Conservation (phyloP, 2,797 vertebrate genomes). For the Rhabdophis nuchalis region DNA sequence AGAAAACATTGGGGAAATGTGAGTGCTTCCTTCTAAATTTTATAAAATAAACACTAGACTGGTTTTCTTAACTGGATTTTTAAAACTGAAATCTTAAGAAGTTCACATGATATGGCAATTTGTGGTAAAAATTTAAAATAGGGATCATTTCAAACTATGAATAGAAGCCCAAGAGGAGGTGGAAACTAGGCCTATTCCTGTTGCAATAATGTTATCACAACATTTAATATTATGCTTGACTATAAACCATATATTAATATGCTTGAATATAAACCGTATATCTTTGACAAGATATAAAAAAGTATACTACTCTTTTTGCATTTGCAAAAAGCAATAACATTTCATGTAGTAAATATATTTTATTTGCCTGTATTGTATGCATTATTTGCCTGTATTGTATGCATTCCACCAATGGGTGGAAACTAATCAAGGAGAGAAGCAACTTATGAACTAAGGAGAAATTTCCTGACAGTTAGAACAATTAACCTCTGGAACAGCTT, state of each 20-base stretch:
- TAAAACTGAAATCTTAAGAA: neutral
- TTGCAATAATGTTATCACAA: neutral
- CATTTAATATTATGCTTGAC: neutral
- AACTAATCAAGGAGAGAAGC: too few species aligned
- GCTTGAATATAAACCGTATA: neutral
- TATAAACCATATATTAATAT: too few species aligned
- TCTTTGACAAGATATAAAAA: neutral
- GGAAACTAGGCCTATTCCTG: neutral
- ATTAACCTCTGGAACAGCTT: too few species aligned
- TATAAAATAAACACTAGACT: neutral
- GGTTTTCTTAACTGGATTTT: neutral
- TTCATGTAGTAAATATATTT: too few species aligned
- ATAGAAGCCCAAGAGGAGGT: neutral
- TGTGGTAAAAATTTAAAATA: neutral
- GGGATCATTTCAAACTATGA: neutral
- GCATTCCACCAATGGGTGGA: too few species aligned
- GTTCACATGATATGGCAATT: neutral
- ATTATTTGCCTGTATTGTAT: too few species aligned
- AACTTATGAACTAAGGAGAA: too few species aligned
- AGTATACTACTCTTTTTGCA: neutral
- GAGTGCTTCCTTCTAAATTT: neutral
- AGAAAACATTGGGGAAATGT: neutral
- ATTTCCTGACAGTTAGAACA: too few species aligned
- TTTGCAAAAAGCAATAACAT: too few species aligned
- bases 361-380: too few species aligned